Evolutionary conservation across 2,888 invertebrate species (phyloP), one percentile per base, ranked within the genome.

Genomic region (Diachrysia chrysitis): DNA sequence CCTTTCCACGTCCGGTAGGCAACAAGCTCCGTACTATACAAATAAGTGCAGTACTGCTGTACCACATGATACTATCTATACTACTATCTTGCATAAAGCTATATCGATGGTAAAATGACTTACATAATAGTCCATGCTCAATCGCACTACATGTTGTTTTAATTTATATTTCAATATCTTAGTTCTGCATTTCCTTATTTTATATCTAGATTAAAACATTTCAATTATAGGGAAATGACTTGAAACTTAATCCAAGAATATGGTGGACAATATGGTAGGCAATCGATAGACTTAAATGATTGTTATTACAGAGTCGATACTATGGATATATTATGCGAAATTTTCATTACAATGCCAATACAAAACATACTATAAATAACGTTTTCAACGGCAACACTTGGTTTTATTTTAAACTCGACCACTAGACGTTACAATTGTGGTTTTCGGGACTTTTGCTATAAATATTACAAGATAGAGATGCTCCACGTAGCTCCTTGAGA

Each of bases 1-100:
- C 90, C 88, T 91, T 91, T 91, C 85, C 87, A 92, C 87, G 89
- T 93, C 93, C 93, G 93, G 88, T 88, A 89, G 81, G 87, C 86
- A 91, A 89, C 87, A 83, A 78, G 83, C 76, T 79, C 70, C 71
- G 81, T 73, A 75, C 62, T 63, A 54, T 54, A 51, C 58, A 62
- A 71, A 66, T 71, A 62, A 71, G 55, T 25, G 25, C 5, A 3
- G 25, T 25, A 5, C n/a, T 73, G 66, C 59, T 71, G 53, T 66
- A 68, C 58, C 77, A 61, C 69, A 71, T 66, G 58, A 71, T 60
- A 75, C 56, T 48, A 59, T 58, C 65, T 48, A 71, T 63, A 37
- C 37, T n/a, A n/a, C n/a, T n/a, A 66, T 71, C 66, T 77, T 79
- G 66, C 78, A 69, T 77, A 72, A 67, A 70, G 3, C 29, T 23